Evolutionary conservation across 2,797 vertebrate genomes (phyloP), one percentile per base, ranked within the genome.

Genomic region (Ataeniobius toweri): DNA sequence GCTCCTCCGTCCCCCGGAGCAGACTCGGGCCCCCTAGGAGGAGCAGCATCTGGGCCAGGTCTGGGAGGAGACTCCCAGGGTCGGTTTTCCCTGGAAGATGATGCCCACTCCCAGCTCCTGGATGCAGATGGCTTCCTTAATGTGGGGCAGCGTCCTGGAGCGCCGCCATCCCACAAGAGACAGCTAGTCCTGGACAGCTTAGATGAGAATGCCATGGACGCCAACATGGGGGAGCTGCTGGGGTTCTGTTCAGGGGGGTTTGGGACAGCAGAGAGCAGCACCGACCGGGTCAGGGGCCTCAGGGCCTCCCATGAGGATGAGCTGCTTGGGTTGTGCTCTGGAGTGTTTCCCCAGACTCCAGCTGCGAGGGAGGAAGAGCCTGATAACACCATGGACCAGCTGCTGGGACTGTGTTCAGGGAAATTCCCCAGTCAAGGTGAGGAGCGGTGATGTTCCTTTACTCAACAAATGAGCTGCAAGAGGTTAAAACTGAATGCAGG

Each of bases 171-270:
- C 53, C 95, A 97, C 87, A 98, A 98, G 90, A 96, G 96, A 3
- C 96, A 91, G 82, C 83, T 99, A 78, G 86, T 97, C 0, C 90
- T 97, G 1, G 98, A 96, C 74, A 98, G 95, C 80, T 94, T 99
- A 95, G 98, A 99, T 58, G 98, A 99, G 88, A 99, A 99, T 5
- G 98, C 98, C 1, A 99, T 99, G 98, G 98, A 99, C 20, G 97
- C 97, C 73, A 97, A 99, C 87, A 99, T 99, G 98, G 97, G 96
- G 3, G 98, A 99, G 83, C 91, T 99, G 24, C 61, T 99, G 76
- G 97, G 97, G 59, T 75, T 99, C 84, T 99, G 98, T 74, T 98
- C 98, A 0, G 98, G 98, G 73, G 93, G 75, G 68, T 97, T 94
- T 24, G 86, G 80, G 82, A 77, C 0, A 1, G 88, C 0, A 1